phyloP scores from a whole-genome alignment of 2,113 vertebrate species.

The Stigmatopora argus region DNA sequence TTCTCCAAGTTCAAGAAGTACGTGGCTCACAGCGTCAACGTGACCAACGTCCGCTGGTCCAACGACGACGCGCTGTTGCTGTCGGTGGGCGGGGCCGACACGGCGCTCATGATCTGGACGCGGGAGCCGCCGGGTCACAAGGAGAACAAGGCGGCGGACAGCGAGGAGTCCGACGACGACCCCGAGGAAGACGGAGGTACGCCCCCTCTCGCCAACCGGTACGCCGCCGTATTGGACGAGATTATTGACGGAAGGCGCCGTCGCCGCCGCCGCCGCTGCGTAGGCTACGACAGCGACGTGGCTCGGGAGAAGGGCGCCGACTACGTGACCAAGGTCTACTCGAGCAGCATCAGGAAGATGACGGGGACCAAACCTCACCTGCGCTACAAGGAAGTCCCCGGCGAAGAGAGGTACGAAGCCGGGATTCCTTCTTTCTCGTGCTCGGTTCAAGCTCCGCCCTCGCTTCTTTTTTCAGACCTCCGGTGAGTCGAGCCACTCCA shows the following conservation, averaged over 20 bases:
- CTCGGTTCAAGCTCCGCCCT: neutral
- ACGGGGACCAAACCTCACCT: conserved; percentile 89
- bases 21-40: conserved; percentile 90
- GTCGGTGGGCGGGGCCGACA: conserved; percentile 90
- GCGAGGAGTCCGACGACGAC: conserved; percentile 92
- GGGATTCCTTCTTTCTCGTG: too few species aligned
- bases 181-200: conserved; percentile 92
- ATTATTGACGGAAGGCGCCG: neutral
- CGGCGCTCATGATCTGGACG: conserved; percentile 95
- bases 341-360: conserved; percentile 90
- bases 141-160: conserved; percentile 89
- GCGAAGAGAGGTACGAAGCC: conserved; percentile 81
- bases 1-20: conserved; percentile 92
- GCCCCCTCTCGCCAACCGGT: too few species aligned
- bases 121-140: conserved; percentile 81
- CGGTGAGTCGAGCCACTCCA: conserved; percentile 88
- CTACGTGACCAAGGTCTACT: conserved; percentile 89
- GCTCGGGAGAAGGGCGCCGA: conserved; percentile 87
- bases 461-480: conserved; percentile 69
- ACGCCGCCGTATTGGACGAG: neutral
- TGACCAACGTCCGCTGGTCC: conserved; percentile 90
- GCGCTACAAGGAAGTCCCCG: conserved; percentile 81
- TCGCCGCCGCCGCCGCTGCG: neutral
- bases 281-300: conserved; percentile 96
- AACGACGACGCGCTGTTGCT: conserved; percentile 86